Evolutionary conservation across 2,888 invertebrate species (phyloP).

Genomic region (Melanophora roralis): DNA sequence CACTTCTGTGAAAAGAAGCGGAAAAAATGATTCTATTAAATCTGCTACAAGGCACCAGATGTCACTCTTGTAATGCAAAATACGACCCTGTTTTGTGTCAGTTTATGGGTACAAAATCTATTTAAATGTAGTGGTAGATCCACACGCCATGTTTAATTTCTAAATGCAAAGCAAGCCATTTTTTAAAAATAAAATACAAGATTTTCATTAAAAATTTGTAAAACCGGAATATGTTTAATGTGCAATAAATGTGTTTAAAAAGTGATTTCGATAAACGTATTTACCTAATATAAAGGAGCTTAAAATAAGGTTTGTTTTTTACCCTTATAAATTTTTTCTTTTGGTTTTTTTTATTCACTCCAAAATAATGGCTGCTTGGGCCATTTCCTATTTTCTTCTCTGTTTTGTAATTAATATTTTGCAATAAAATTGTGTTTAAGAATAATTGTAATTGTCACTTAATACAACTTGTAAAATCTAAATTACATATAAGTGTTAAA

Average conservation of each 20-base stretch:
- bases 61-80: conserved; percentile 20
- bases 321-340: conserved; percentile 26
- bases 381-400: background rate
- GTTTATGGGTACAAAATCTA: conserved; percentile 47
- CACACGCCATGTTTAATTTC: conserved; percentile 76
- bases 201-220: conserved; percentile 33
- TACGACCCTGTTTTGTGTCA: conserved; percentile 46
- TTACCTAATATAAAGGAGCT: conserved; percentile 2
- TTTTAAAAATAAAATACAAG: conserved; percentile 52
- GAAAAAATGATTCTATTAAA: conserved; percentile 60
- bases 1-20: conserved; percentile 64
- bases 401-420: background rate
- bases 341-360: conserved; percentile 24
- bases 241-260: conserved; percentile 28
- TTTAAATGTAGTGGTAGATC: conserved; percentile 54
- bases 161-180: conserved; percentile 55
- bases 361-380: conserved; percentile 35
- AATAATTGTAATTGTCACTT: no score
- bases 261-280: conserved; percentile 2
- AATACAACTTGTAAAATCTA: no score
- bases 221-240: conserved; percentile 33
- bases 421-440: conserved; percentile 2
- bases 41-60: conserved; percentile 25
- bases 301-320: conserved; percentile 44
- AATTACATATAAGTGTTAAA: background rate